Conservation (phyloP, 2,797 vertebrate species). For the Pangasius djambal region DNA sequence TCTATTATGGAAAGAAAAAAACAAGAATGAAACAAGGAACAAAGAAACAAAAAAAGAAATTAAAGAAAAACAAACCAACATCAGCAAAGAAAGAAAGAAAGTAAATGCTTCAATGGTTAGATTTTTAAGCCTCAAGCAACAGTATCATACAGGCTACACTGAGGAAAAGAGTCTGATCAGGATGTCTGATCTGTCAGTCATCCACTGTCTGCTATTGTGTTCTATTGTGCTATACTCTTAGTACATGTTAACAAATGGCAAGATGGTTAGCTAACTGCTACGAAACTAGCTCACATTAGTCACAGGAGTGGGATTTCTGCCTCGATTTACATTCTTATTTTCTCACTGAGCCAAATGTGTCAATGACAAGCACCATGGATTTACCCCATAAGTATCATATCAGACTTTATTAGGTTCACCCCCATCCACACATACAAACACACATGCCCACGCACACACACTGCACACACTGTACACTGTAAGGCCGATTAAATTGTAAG, state of each 20-base stretch:
- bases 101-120: neutral
- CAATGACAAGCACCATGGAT: neutral
- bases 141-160: neutral
- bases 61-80: neutral
- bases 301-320: neutral
- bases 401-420: neutral
- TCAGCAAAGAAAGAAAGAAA: neutral
- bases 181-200: neutral
- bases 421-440: neutral
- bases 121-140: neutral
- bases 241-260: neutral
- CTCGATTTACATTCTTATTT: slow-evolving; percentile 2
- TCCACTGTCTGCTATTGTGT: neutral
- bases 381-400: neutral
- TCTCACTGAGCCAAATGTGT: neutral
- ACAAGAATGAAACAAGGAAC: neutral
- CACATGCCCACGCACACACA: neutral
- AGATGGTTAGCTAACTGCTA: neutral
- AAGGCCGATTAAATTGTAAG: neutral
- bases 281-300: neutral
- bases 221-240: neutral
- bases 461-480: neutral
- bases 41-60: neutral
- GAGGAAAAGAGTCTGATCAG: neutral
- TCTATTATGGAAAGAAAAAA: neutral